Base-by-base conservation (phyloP, 2,797 vertebrate genomes). In the Manis pentadactyla region DNA sequence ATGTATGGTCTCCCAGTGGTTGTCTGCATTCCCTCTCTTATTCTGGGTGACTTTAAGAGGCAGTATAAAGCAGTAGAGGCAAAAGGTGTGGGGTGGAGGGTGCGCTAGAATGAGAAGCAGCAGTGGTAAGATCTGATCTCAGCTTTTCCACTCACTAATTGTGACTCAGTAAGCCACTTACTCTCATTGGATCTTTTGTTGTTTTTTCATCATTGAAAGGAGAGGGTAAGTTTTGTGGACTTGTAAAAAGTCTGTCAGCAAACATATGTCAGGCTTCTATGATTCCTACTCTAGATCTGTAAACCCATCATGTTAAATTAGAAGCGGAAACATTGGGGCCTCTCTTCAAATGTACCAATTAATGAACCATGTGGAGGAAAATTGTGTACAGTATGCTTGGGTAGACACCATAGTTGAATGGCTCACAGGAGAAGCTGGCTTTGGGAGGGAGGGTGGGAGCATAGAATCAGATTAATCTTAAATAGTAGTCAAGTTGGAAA, bases 171-270 rank as follows among this genome's bases (percentile, higher is more conserved):
- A 90, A 81, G n/a, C 42, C 10, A 27, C 12, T 75, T 94, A 78
- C 1, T 78, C 21, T 84, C 34, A 15, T 90, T 96, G 42, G 46
- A 74, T 51, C 37, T 49, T 97, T 51, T 34, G 42, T 97, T 51
- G 15, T 94, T 37, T 91, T 27, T 88, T 96, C 57, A 63, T 90
- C n/a, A 86, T 91, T 74, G 74, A 90, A 74, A 94, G 34, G 25
- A 82, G 14, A 51, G 10, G 21, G 37, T 64, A 83, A 79, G 23
- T 64, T 95, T 75, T 87, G 37, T 42, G 21, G n/a, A 51, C 19
- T 59, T 46, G 0, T 69, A 53, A 79, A 46, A 90, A 66, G 59
- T 83, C 19, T 94, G 93, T 17, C 37, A 49, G n/a, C 27, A 78
- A 23, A 23, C 21, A 7, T 39, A 84, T 71, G 73, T 95, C 71